phyloP scores from a whole-genome alignment of 2,888 invertebrate genomes.

The Notocelia uddmanniana region DNA sequence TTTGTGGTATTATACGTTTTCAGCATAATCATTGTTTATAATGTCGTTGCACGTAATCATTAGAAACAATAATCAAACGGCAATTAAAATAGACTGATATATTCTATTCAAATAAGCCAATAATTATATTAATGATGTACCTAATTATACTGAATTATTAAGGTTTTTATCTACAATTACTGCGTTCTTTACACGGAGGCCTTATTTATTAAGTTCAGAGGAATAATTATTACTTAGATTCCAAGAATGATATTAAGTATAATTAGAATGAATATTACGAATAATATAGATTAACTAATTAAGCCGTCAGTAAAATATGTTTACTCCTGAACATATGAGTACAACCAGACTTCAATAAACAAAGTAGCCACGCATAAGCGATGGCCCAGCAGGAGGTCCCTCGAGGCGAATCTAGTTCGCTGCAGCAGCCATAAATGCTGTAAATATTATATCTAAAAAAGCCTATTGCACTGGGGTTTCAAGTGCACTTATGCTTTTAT shows the following conservation, averaged over 20 bases:
- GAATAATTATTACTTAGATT: too few species aligned
- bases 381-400: constrained; percentile 31
- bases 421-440: constrained; percentile 25
- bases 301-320: neutral
- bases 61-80: neutral
- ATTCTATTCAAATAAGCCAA: too few species aligned
- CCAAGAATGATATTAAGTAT: neutral
- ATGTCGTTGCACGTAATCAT: neutral
- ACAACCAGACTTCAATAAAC: constrained; percentile 20
- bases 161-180: too few species aligned
- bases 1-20: neutral
- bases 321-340: constrained; percentile 1
- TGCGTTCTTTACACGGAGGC: too few species aligned
- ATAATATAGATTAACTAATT: neutral
- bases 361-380: constrained; percentile 29
- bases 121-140: too few species aligned
- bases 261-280: neutral
- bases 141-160: too few species aligned
- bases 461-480: neutral
- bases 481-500: constrained; percentile 4
- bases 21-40: neutral
- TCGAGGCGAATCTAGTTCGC: constrained; percentile 34
- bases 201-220: too few species aligned
- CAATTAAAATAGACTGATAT: too few species aligned
- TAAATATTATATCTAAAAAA: constrained; percentile 1